These are phyloP conservation scores for Netelia fuscicornis DNA, from an alignment of 2,888 invertebrate species.

Conservation along the genomic window DNA sequence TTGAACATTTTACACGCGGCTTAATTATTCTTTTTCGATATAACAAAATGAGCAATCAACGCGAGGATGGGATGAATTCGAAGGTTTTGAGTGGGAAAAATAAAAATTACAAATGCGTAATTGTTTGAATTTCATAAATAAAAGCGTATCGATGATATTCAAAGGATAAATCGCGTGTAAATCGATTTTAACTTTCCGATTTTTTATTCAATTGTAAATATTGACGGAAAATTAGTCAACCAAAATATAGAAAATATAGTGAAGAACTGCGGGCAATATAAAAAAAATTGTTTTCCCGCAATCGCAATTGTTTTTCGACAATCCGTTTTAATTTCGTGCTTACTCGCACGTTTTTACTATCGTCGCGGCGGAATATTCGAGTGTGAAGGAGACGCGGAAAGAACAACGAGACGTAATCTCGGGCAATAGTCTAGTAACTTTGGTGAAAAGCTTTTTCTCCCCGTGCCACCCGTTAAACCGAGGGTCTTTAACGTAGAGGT, in stretches of 20 bases:
- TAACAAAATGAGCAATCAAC: background rate
- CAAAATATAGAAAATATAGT: background rate
- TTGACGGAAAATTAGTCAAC: background rate
- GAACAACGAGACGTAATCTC: slow-evolving; percentile 66
- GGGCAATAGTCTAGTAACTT: slow-evolving; percentile 68
- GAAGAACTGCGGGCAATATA: no score
- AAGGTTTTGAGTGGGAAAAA: background rate
- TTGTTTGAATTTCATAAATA: background rate
- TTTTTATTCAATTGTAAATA: background rate
- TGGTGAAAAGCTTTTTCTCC: slow-evolving; percentile 66
- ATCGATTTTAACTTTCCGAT: background rate
- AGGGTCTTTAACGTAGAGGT: slow-evolving; percentile 38
- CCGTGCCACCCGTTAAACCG: background rate
- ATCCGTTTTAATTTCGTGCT: slow-evolving; percentile 23
- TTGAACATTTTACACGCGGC: background rate
- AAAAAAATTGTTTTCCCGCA: background rate
- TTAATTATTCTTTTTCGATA: slow-evolving; percentile 8
- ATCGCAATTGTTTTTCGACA: slow-evolving; percentile 28
- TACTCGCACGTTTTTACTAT: slow-evolving; percentile 17
- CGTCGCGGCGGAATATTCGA: slow-evolving; percentile 24
- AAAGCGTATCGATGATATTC: background rate
- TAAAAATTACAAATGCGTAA: background rate
- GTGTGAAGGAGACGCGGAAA: slow-evolving; percentile 32
- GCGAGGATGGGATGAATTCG: background rate
- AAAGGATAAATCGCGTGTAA: background rate